Percentiles rank a stretch among this genome's conserved stretches.
Evolutionary conservation across 2,888 invertebrate genomes (phyloP).

Genomic region (Bombylius major): DNA sequence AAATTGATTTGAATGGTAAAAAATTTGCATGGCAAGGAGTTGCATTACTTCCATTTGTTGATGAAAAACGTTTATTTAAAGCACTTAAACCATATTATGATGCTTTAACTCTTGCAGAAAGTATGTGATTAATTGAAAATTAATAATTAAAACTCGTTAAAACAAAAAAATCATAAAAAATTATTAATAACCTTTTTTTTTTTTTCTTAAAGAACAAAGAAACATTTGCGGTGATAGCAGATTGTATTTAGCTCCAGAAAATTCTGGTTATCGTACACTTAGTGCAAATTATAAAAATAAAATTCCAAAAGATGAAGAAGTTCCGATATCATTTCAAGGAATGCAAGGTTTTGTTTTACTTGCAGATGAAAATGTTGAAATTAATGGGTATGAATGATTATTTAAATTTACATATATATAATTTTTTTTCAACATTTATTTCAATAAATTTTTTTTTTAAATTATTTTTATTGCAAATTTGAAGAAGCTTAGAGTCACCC

Average conservation of each 20-base stretch:
- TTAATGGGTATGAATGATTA: constrained; percentile 46
- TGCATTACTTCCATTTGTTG: constrained; percentile 93
- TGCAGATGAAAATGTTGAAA: constrained; percentile 54
- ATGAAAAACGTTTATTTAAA: constrained; percentile 75
- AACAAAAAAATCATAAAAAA: background rate
- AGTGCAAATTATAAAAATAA: constrained; percentile 53
- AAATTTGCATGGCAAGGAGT: constrained; percentile 99
- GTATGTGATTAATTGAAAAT: constrained; percentile 34
- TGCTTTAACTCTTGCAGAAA: constrained; percentile 70
- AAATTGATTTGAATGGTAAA: constrained; percentile 96
- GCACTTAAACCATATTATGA: constrained; percentile 72
- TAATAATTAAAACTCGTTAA: background rate
- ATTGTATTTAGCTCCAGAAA: constrained; percentile 68
- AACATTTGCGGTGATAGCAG: constrained; percentile 82
- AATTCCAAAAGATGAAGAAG: constrained; percentile 39
- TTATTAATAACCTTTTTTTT: constrained; percentile 1
- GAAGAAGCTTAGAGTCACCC: constrained; percentile 54
- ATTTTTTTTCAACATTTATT: constrained; percentile 12
- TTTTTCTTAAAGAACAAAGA: constrained; percentile 44
- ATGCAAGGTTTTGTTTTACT: constrained; percentile 69
- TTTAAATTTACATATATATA: constrained; percentile 7
- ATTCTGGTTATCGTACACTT: constrained; percentile 57
- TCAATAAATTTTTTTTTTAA: background rate
- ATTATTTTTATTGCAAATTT: background rate
- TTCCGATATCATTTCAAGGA: constrained; percentile 58